Base-by-base conservation (phyloP, 2,113 vertebrate species). In the Ictalurus punctatus region DNA sequence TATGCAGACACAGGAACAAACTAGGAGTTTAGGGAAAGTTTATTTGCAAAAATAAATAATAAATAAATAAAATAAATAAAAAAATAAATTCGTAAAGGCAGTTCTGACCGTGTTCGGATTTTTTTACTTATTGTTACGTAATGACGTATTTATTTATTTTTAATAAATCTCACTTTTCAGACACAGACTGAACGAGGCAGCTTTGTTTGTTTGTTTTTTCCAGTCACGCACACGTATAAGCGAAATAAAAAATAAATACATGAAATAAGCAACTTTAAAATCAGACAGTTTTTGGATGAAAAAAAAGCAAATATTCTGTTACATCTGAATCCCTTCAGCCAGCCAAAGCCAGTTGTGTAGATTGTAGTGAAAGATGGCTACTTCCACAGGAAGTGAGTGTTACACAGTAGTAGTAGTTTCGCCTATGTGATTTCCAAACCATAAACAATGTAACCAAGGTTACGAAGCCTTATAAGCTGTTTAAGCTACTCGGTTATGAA, bases 361-460 rank as follows among this genome's bases (percentile, higher is more conserved):
- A 78, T 59, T 44, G 83, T 63, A 78, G 25, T 78, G 83, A 91
- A 91, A 86, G 52, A 80, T 83, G 74, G 78, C 86, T 59, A 79
- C 84, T 65, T 87, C 56, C 63, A 87, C 87, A 89, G 85, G 90
- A 89, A 91, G 90, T 87, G 83, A 89, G 90, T 87, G 83, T 79
- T 40, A 44, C 71, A 73, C n/a, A 74, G 63, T 16, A 84, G 40
- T 34, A 52, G 48, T 79, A 27, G 34, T 5, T 14, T 78, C 61
- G 65, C 67, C 27, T 37, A 13, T 25, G 30, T 59, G 73, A 58
- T 87, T 84, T 40, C 25, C 48, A 84, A 61, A 78, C 67, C 56
- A 59, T 19, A 59, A 86, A 78, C 56, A 59, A n/a, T 25, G 69
- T 19, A 16, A 23, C 34, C 30, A 2, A 2, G 54, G 54, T 86